Conservation (phyloP, 2,113 vertebrate genomes). For the Pycnonotus jocosus region DNA sequence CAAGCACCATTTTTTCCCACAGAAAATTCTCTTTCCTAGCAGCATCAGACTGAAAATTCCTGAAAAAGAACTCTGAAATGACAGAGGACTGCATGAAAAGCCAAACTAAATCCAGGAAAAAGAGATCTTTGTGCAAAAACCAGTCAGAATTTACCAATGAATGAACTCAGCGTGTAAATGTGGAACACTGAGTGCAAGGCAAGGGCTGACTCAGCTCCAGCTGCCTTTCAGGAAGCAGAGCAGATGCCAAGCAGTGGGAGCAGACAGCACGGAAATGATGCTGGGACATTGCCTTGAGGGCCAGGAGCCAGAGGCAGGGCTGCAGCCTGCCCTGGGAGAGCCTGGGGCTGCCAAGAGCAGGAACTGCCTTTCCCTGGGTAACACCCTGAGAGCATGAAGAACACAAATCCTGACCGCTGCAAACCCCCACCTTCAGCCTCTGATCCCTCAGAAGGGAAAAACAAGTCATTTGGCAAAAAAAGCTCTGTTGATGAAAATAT, state of each 20-base stretch:
- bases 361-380: background rate
- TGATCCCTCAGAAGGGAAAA: background rate
- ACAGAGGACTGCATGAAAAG: background rate
- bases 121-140: background rate
- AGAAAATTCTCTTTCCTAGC: background rate
- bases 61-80: background rate
- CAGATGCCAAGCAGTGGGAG: background rate
- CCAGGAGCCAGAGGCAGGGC: background rate
- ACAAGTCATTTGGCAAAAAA: background rate
- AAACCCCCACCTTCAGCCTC: background rate
- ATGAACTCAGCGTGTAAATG: background rate
- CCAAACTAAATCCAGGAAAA: background rate
- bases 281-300: background rate
- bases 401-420: background rate
- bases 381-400: background rate
- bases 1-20: background rate
- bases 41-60: background rate
- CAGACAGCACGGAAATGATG: background rate
- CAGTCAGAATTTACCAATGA: background rate
- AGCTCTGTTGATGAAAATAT: background rate
- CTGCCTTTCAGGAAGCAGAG: background rate
- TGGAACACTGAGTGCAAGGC: background rate
- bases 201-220: background rate
- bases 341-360: background rate
- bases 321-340: background rate